phyloP scores from a whole-genome alignment of 2,888 invertebrate species.

The Chloroclystis v-ata region DNA sequence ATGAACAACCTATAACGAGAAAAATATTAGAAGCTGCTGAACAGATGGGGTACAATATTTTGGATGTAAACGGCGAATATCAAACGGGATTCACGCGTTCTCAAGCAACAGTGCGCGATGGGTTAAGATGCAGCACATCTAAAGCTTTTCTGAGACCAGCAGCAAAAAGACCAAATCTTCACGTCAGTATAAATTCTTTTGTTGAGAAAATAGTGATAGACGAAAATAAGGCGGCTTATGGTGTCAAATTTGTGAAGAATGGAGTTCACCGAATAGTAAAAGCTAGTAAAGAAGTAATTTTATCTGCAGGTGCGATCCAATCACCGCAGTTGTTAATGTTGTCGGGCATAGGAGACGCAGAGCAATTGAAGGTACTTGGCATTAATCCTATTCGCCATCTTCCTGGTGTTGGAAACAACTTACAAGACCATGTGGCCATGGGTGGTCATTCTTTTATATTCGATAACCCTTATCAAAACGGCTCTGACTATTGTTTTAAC shows the following conservation, averaged over 20 bases:
- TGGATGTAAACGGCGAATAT: constrained; percentile 86
- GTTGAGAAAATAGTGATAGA: constrained; percentile 84
- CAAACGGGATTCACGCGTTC: constrained; percentile 89
- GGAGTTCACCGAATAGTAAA: constrained; percentile 73
- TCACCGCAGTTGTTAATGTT: constrained; percentile 92
- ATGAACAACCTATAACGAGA: constrained; percentile 82
- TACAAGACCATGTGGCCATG: constrained; percentile 90
- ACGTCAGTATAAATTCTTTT: constrained; percentile 82
- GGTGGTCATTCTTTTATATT: constrained; percentile 87
- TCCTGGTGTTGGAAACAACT: constrained; percentile 87
- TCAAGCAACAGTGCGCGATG: constrained; percentile 87
- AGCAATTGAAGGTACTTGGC: constrained; percentile 79
- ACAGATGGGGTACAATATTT: constrained; percentile 83
- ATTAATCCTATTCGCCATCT: constrained; percentile 80
- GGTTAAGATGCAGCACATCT: constrained; percentile 89
- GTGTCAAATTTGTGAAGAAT: constrained; percentile 81
- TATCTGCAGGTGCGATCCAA: constrained; percentile 90
- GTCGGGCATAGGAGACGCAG: constrained; percentile 86
- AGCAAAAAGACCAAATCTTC: constrained; percentile 82
- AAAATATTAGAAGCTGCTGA: constrained; percentile 83
- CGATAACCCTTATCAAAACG: constrained; percentile 78
- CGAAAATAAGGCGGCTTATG: constrained; percentile 79
- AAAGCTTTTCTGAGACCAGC: constrained; percentile 87
- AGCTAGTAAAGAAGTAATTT: constrained; percentile 86
- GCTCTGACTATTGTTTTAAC: constrained; percentile 81